These are phyloP conservation scores for Serrognathus titanus DNA, from an alignment of 2,888 invertebrate species.

Conservation along the genomic window DNA sequence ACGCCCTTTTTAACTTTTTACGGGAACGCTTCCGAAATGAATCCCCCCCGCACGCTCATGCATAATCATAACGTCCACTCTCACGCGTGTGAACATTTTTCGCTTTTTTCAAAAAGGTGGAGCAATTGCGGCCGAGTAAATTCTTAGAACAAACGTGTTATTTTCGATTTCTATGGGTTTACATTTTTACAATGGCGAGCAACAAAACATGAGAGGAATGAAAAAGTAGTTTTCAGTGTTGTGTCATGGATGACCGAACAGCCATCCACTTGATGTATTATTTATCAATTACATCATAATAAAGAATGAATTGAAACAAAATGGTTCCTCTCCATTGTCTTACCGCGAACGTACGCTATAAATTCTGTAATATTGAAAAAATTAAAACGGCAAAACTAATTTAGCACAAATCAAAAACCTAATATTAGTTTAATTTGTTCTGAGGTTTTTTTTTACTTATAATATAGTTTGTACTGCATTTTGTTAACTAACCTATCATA, in stretches of 20 bases:
- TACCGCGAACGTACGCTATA: conserved; percentile 7
- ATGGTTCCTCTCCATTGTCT: conserved; percentile 20
- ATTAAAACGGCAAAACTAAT: conserved; percentile 1
- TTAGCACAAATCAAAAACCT: conserved; percentile 4
- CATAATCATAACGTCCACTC: no score
- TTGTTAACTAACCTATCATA: no score
- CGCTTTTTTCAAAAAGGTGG: no score
- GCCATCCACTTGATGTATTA: conserved; percentile 42
- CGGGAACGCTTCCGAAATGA: no score
- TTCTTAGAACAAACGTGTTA: conserved; percentile 11
- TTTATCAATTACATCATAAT: conserved; percentile 45
- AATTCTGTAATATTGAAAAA: conserved; percentile 1
- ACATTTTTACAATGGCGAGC: conserved; percentile 21
- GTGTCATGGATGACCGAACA: conserved; percentile 37
- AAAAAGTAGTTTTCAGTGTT: conserved; percentile 39
- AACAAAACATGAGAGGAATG: conserved; percentile 18
- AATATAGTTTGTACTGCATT: no score
- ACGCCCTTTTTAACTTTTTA: no score
- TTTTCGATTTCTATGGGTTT: conserved; percentile 17
- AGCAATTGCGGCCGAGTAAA: not conserved
- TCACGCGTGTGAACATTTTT: no score
- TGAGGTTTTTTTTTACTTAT: no score
- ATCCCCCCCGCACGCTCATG: no score
- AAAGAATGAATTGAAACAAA: conserved; percentile 28
- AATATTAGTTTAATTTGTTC: not conserved